Evolutionary conservation across 2,888 invertebrate species (phyloP), one percentile per base, ranked within the genome.

Genomic region (Hemistola chrysoprasaria): DNA sequence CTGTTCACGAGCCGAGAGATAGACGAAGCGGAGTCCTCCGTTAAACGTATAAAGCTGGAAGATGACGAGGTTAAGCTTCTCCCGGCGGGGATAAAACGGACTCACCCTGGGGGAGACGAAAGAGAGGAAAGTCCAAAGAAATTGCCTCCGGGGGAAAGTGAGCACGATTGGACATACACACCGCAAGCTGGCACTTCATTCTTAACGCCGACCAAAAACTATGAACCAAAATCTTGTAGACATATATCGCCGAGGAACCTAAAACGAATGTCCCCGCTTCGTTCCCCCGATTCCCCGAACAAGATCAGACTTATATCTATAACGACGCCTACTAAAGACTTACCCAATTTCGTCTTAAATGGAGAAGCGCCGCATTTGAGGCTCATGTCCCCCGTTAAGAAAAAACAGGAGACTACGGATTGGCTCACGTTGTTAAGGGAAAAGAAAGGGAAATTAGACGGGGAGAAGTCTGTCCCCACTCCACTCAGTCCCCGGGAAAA

Each of bases 351-450:
- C 59, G 94, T 95, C 0, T 54, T 93, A 7, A 92, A 93, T 56
- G 95, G 95, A 0, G 92, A 92, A 22, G 95, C 95, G 0, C 95
- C 95, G 0, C 95, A 95, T 70, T 69, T 94, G 34, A 79, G 91
- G 23, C 85, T 91, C 31, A 92, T 92, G 88, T 95, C 95, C 0
- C 95, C 95, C 0, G 90, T 90, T 20, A 92, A 92, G 44, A 90
- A 90, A 51, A 86, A 85, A 20, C 91, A 90, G 47, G 91, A 91
- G 32, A 91, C 92, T 49, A 87, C 92, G 0, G 92, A 95, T 70
- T 95, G 95, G 95, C 69, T 95, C 29, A 95, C 86, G 0, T 64
- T 50, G 2, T 62, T 86, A 52, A 61, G 77, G 2, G 75, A 71
- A 23, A 63, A 57, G 38, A 64, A 49, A 21, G 64, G 58, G 0